Conservation (phyloP, 2,113 vertebrate genomes). For the Orientallactaga bullata region DNA sequence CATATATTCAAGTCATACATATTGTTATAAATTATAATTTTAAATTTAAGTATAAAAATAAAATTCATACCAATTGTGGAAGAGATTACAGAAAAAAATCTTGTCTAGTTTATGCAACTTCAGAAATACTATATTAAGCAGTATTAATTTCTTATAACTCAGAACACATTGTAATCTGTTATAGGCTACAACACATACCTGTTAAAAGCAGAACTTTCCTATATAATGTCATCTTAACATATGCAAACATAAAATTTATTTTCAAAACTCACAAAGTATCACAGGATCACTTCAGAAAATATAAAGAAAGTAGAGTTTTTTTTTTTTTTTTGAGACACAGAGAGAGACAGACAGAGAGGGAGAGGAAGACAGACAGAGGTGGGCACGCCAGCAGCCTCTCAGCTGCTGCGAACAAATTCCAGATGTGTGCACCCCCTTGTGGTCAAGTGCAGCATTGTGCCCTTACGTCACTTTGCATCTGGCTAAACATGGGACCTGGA, state of each 20-base stretch:
- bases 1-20: not conserved
- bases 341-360: too few relatives aligned
- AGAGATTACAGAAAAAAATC: not conserved
- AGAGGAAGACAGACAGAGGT: too few relatives aligned
- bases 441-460: too few relatives aligned
- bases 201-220: not conserved
- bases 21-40: not conserved
- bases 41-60: not conserved
- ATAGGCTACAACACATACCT: not conserved
- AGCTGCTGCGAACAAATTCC: too few relatives aligned
- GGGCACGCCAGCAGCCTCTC: too few relatives aligned
- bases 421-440: too few relatives aligned
- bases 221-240: not conserved
- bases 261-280: not conserved
- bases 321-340: too few relatives aligned
- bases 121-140: not conserved
- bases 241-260: not conserved
- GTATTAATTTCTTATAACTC: not conserved
- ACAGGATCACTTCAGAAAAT: not conserved
- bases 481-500: too few relatives aligned
- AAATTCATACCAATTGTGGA: not conserved
- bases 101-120: not conserved
- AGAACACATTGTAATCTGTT: not conserved
- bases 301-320: too few relatives aligned
- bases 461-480: too few relatives aligned